Percentiles rank a stretch among this genome's conserved stretches.
Evolutionary conservation across 1,140 invertebrate species (phyloP).

Genomic region (Scaptomyza pallida): DNA sequence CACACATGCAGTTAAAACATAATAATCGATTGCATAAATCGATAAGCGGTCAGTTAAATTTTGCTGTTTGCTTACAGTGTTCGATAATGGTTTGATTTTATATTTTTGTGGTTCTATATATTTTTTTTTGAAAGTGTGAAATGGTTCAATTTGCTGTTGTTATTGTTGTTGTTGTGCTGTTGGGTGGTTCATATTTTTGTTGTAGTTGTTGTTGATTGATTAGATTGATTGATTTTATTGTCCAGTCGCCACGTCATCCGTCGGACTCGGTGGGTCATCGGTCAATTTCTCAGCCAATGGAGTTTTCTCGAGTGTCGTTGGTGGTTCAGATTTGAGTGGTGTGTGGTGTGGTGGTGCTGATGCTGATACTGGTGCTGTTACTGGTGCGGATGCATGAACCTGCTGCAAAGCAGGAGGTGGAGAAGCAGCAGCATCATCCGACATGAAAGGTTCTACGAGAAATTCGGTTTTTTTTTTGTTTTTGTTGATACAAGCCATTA

Average conservation of each 20-base stretch:
- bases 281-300: slow-evolving; percentile 79
- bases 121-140: slow-evolving; percentile 59
- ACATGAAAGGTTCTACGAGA: slow-evolving; percentile 78
- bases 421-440: slow-evolving; percentile 68
- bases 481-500: slow-evolving; percentile 47
- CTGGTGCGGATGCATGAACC: slow-evolving; percentile 56
- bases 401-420: slow-evolving; percentile 66
- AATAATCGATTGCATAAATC: slow-evolving; percentile 34
- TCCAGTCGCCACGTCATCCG: slow-evolving; percentile 72
- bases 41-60: slow-evolving; percentile 54
- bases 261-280: slow-evolving; percentile 70
- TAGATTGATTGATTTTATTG: slow-evolving; percentile 60
- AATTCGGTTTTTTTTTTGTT: slow-evolving; percentile 45
- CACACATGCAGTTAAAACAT: slow-evolving; percentile 66
- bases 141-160: slow-evolving; percentile 51
- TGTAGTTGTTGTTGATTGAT: slow-evolving; percentile 16
- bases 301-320: slow-evolving; percentile 73
- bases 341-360: slow-evolving; percentile 59
- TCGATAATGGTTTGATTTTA: slow-evolving; percentile 46
- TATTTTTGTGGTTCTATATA: slow-evolving; percentile 25
- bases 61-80: slow-evolving; percentile 73
- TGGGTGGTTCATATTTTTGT: slow-evolving; percentile 36
- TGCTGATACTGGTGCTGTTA: slow-evolving; percentile 52
- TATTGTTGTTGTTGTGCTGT: slow-evolving; percentile 42
- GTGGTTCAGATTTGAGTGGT: slow-evolving; percentile 73